Evolutionary conservation across 1,140 invertebrate species (phyloP).

Genomic region (Colletes gigas): DNA sequence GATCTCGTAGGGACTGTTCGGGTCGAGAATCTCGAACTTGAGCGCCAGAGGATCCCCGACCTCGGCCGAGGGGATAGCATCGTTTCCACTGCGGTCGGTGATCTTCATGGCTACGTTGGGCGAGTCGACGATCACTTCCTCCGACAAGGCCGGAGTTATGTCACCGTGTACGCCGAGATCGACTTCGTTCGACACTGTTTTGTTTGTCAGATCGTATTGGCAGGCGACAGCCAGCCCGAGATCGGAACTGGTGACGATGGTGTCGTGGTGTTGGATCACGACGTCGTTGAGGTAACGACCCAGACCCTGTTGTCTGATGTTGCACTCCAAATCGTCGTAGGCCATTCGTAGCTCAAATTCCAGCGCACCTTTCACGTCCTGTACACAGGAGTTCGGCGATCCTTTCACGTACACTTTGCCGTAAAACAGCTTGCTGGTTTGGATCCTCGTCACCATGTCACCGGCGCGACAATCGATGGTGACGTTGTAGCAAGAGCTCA

Average conservation of each 20-base stretch:
- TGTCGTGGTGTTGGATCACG: slow-evolving; percentile 96
- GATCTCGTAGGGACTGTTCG: slow-evolving; percentile 95
- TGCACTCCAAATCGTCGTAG: slow-evolving; percentile 95
- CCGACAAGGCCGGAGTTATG: slow-evolving; percentile 88
- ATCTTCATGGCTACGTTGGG: slow-evolving; percentile 97
- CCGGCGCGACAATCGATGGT: slow-evolving; percentile 94
- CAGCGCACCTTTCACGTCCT: slow-evolving; percentile 91
- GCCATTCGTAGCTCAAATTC: slow-evolving; percentile 94
- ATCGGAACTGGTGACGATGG: slow-evolving; percentile 96
- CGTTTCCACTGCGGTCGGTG: slow-evolving; percentile 90
- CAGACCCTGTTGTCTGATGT: slow-evolving; percentile 91
- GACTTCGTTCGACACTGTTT: slow-evolving; percentile 95
- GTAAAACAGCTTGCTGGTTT: slow-evolving; percentile 95
- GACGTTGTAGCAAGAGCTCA: slow-evolving; percentile 96
- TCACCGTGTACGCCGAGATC: slow-evolving; percentile 94
- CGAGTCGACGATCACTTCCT: slow-evolving; percentile 94
- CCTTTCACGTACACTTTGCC: slow-evolving; percentile 97
- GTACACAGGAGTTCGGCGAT: slow-evolving; percentile 94
- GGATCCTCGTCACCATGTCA: slow-evolving; percentile 95
- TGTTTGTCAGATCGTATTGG: slow-evolving; percentile 96
- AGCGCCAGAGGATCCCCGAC: slow-evolving; percentile 95
- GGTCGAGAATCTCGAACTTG: slow-evolving; percentile 94
- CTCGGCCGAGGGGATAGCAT: slow-evolving; percentile 90
- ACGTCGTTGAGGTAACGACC: slow-evolving; percentile 94
- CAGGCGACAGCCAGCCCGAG: slow-evolving; percentile 95